Evolutionary conservation across 2,797 vertebrate genomes (phyloP), one percentile per base, ranked within the genome.

Genomic region (Diplodus sargus): DNA sequence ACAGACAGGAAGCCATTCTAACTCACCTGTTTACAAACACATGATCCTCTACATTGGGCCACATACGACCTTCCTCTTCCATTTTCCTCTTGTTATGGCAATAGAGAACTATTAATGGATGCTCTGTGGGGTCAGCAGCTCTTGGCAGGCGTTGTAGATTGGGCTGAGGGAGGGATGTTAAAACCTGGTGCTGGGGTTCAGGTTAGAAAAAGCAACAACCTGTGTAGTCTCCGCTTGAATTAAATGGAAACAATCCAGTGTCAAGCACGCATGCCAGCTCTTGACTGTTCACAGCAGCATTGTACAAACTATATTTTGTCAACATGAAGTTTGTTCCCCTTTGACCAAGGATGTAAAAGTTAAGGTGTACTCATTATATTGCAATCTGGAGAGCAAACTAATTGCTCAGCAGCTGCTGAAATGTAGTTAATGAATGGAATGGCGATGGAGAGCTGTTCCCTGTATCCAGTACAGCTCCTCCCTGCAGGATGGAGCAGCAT

Each of bases 401-500:
- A 90, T 88, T 90, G 79, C 84, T 80, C 58, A 73, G 75, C 90
- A 91, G 91, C 89, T 92, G 90, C 80, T 88, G 72, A 73, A 87
- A 85, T 77, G 81, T 80, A 70, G 74, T 73, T 91, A 90, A 92
- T 90, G 89, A 92, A 81, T 65, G 66, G 77, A 63, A 73, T 86
- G 64, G 76, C 72, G 72, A 64, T 54, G 76, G 60, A 79, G 87
- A 83, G 75, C 83, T 74, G 78, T 70, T 84, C 80, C 70, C 70
- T 74, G 85, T 65, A 85, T 82, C 80, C 76, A 81, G 82, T 42
- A 59, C 74, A 57, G 84, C 91, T 92, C 91, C 90, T 87, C 87
- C 91, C 89, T 83, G 83, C 87, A 89, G 91, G 81, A 91, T 84
- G 90, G 86, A 92, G 82, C 79, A 82, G 89, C 88, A 90, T 88